Conservation (phyloP, 2,888 invertebrate species). For the Epinotia bilunana region DNA sequence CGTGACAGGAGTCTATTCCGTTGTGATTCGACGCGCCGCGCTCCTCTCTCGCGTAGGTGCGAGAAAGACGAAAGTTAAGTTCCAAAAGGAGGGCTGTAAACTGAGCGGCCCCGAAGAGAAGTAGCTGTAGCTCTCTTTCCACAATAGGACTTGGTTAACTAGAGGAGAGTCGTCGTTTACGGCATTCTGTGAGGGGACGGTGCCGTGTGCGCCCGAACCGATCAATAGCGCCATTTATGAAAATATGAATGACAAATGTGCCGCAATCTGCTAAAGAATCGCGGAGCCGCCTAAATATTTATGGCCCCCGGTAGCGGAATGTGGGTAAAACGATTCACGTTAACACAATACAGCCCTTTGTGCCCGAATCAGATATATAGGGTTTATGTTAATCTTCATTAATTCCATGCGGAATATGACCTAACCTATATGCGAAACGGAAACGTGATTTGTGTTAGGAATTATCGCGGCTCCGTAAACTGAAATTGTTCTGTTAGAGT, state of each 20-base stretch:
- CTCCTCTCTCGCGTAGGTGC: constrained; percentile 19
- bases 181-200: neutral
- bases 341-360: constrained; percentile 39
- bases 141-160: constrained; percentile 8
- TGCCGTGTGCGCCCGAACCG: constrained; percentile 24
- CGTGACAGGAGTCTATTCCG: constrained; percentile 32
- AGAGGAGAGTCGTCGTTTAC: constrained; percentile 13
- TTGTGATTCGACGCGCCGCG: constrained; percentile 30
- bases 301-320: constrained; percentile 30
- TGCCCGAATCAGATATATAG: constrained; percentile 25
- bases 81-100: constrained; percentile 19
- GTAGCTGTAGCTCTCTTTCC: constrained; percentile 6
- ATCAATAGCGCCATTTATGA: constrained; percentile 44
- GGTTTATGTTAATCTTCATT: constrained; percentile 40
- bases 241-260: constrained; percentile 45
- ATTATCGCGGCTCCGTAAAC: constrained; percentile 32
- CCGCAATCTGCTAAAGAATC: constrained; percentile 43
- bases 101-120: constrained; percentile 19
- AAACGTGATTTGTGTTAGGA: constrained; percentile 39
- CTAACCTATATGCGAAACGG: constrained; percentile 17
- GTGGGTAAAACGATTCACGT: constrained; percentile 36
- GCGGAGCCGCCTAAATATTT: constrained; percentile 38
- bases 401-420: constrained; percentile 28
- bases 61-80: constrained; percentile 31
- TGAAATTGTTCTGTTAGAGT: constrained; percentile 41